phyloP scores from a whole-genome alignment of 35 echinoderm and acorn worm genomes.

The Lytechinus pictus region DNA sequence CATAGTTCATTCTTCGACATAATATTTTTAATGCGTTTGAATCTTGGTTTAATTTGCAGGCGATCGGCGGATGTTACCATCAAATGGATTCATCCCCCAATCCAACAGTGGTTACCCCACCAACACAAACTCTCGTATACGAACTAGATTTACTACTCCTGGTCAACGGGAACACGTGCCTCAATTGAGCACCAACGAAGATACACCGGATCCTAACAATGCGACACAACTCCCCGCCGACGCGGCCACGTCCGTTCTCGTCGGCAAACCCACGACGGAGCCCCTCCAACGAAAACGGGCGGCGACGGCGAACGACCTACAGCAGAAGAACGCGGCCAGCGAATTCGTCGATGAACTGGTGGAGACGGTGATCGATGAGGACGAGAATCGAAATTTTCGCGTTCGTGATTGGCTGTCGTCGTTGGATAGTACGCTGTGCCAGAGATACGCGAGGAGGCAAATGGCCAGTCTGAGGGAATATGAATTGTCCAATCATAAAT shows the following conservation, averaged over 20 bases:
- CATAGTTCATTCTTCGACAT: background rate
- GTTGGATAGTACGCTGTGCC: background rate
- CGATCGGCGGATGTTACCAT: background rate
- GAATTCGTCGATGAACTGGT: background rate
- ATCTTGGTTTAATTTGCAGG: background rate
- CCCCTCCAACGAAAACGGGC: background rate
- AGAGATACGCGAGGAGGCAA: conserved; percentile 29
- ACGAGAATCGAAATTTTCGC: background rate
- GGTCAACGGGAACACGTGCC: background rate
- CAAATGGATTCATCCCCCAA: background rate
- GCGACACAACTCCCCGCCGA: background rate
- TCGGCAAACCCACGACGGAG: background rate
- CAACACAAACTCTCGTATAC: background rate
- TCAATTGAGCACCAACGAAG: background rate
- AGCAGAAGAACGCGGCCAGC: background rate
- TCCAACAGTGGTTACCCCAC: background rate
- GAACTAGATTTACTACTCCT: background rate
- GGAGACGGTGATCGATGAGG: background rate
- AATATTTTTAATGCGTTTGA: too few species aligned
- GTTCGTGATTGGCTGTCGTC: background rate
- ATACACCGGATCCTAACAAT: background rate
- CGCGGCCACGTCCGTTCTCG: background rate
- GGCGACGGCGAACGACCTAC: background rate
- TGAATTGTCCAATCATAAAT: background rate
- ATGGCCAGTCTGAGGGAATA: conserved; percentile 16